A percentile compares a stretch with the other conserved stretches of the same genome.
Conservation (phyloP, 2,797 vertebrate species). For the Diplodus puntazzo region DNA sequence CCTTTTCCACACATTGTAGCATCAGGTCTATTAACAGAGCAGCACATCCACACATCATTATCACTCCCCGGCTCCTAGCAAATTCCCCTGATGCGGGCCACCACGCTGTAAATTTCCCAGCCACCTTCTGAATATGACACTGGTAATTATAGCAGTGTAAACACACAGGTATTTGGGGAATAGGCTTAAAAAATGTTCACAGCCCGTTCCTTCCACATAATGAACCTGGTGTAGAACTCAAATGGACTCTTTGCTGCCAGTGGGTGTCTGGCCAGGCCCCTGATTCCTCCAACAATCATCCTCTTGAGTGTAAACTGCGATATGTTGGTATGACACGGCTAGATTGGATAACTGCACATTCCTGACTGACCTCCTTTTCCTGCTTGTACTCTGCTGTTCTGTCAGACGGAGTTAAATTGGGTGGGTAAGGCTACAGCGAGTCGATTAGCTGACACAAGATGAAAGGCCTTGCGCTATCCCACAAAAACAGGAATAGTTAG, state of each 20-base stretch:
- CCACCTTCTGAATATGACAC: constrained; percentile 38
- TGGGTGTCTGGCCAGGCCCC: background rate
- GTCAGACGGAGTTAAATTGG: constrained; percentile 12
- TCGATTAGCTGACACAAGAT: constrained; percentile 13
- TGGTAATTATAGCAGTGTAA: constrained; percentile 54
- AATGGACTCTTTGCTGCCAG: constrained; percentile 29
- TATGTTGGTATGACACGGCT: constrained; percentile 24
- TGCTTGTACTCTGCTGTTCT: background rate
- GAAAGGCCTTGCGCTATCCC: constrained; percentile 7
- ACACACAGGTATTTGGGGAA: constrained; percentile 58
- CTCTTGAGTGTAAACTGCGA: constrained; percentile 31
- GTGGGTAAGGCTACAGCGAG: constrained; percentile 8
- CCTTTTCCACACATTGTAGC: background rate
- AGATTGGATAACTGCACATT: constrained; percentile 43
- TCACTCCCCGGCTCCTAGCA: constrained; percentile 13
- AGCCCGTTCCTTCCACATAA: constrained; percentile 38
- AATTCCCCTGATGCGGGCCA: constrained; percentile 15
- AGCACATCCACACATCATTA: constrained; percentile 13
- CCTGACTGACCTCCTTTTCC: constrained; percentile 23
- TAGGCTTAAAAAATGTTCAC: constrained; percentile 28
- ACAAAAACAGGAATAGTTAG: constrained; percentile 1
- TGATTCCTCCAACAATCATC: constrained; percentile 46
- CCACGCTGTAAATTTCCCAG: constrained; percentile 43
- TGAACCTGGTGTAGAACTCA: constrained; percentile 24
- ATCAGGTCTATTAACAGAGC: constrained; percentile 9